Evolutionary conservation across 1,140 invertebrate species (phyloP).

Genomic region (Amphibalanus amphitrite): DNA sequence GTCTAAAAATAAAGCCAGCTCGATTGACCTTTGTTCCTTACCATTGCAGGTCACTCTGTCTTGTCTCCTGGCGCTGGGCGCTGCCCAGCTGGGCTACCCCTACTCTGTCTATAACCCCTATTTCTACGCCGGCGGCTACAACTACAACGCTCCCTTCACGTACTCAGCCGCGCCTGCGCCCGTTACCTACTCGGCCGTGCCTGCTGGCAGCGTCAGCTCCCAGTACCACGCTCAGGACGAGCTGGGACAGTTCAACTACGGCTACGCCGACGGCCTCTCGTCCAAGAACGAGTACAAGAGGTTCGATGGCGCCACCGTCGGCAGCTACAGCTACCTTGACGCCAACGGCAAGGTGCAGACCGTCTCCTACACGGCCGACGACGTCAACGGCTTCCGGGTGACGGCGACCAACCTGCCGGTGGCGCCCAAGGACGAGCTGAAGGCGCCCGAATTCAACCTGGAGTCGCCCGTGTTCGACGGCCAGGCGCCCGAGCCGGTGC

Average conservation of each 20-base stretch:
- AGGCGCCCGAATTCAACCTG: conserved; percentile 12
- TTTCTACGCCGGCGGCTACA: not conserved
- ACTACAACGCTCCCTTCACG: conserved; percentile 8
- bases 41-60: not conserved
- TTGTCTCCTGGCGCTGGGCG: not conserved
- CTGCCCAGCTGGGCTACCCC: not conserved
- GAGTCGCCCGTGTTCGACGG: conserved; percentile 10
- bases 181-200: conserved; percentile 2
- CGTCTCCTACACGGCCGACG: conserved; percentile 36
- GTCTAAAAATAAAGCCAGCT: too few species aligned
- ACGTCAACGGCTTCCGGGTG: conserved; percentile 13
- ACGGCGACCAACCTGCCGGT: conserved; percentile 14
- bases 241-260: conserved; percentile 23
- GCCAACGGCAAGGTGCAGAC: conserved; percentile 43
- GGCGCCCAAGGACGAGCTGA: conserved; percentile 20
- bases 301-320: conserved; percentile 43
- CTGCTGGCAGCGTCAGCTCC: conserved; percentile 11
- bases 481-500: conserved; percentile 13
- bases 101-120: not conserved
- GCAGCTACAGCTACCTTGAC: conserved; percentile 46
- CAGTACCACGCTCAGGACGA: conserved; percentile 41
- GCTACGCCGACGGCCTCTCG: conserved; percentile 37
- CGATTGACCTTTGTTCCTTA: too few species aligned
- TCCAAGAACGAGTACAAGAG: conserved; percentile 42
- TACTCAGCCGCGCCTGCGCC: conserved; percentile 6